Evolutionary conservation across 1,140 invertebrate species (phyloP), one percentile per base, ranked within the genome.

Genomic region (Marisa cornuarietis): DNA sequence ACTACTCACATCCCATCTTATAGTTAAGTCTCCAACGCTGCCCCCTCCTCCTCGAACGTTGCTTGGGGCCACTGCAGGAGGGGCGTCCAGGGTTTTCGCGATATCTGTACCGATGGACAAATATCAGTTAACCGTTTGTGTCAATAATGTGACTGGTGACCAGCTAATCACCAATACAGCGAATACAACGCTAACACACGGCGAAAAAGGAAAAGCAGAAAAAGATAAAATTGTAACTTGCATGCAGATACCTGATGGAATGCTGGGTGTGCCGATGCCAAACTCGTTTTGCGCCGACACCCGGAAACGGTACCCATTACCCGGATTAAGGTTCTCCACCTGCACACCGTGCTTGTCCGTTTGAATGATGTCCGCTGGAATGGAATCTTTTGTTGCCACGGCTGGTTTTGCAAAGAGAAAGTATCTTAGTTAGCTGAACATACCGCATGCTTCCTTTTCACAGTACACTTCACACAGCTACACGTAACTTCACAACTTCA

Each of bases 21-120:
- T 97, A 11, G 96, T 96, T 0, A 99, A 93, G 88, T 98, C 96
- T 0, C 97, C 97, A 81, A 96, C 96, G 91, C 98, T 99, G 24
- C 98, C 98, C 6, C 88, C 89, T n/a, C 97, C 97, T 10, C 97
- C 97, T 20, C 95, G 94, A 71, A 99, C 93, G 84, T 96, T 95
- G 0, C 88, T 85, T 20, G 97, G 97, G 13, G 94, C 92, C 88
- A 79, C 72, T 16, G 51, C 69, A 5, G 87, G 87, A 22, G 84
- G 71, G 8, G 84, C 83, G 74, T 81, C 80, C 26, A 79, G 75
- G 20, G 83, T 86, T 22, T 82, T 79, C 58, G 83, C 78, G 24
- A 73, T 78, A 11, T 69, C 87, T 88, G 78, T 42, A 42, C 2
- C 31, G 31, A 0, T 42, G 31, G 16, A 83, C 83, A 22, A 73